Conservation (phyloP, 2,888 invertebrate species). For the Euplagia quadripunctaria region DNA sequence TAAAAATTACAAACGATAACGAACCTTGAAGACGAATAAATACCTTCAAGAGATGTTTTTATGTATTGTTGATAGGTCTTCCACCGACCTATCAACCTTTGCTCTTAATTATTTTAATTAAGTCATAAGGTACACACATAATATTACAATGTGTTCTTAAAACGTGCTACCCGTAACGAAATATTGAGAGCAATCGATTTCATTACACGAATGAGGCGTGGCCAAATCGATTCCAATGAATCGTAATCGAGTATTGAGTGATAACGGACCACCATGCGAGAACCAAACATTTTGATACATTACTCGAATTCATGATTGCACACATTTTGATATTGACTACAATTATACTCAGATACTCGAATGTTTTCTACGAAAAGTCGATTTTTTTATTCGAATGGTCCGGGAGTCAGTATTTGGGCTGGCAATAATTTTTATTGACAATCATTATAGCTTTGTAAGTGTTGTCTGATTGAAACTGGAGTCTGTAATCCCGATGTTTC, state of each 20-base stretch:
- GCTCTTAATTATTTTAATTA: conserved; percentile 32
- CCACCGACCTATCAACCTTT: conserved; percentile 13
- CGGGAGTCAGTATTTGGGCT: conserved; percentile 27
- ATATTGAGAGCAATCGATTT: conserved; percentile 54
- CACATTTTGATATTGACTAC: conserved; percentile 63
- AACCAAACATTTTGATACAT: conserved; percentile 55
- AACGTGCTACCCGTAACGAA: conserved; percentile 38
- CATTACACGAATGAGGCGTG: conserved; percentile 53
- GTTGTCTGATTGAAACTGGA: conserved; percentile 50
- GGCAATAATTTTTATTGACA: conserved; percentile 46
- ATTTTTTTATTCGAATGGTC: conserved; percentile 29
- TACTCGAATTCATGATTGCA: conserved; percentile 45
- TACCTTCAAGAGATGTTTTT: background rate
- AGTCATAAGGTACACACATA: conserved; percentile 27
- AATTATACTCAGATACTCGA: conserved; percentile 35
- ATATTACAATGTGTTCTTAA: conserved; percentile 22
- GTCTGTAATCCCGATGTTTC: conserved; percentile 40
- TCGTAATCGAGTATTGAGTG: conserved; percentile 61
- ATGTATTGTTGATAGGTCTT: background rate
- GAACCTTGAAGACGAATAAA: background rate
- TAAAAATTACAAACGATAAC: too few relatives aligned
- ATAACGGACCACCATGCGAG: conserved; percentile 61
- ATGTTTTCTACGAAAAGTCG: conserved; percentile 45
- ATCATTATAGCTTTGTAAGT: conserved; percentile 42
- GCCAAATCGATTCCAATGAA: conserved; percentile 60